Conservation (phyloP, 2,113 vertebrate species). For the Andinoacara biseriatus region DNA sequence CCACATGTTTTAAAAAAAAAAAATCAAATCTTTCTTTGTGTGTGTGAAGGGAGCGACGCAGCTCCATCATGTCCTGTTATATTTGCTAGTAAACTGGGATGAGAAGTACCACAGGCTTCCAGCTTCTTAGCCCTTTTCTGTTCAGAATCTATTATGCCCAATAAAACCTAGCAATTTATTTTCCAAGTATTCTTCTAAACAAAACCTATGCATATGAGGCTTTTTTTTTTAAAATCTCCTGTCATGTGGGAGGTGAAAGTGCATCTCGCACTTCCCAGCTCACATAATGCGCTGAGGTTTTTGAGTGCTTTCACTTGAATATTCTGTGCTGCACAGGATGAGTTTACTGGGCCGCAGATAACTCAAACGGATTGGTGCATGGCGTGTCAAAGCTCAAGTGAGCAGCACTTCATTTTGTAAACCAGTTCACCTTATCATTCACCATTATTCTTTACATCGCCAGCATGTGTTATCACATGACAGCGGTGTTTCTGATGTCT, state of each 20-base stretch:
- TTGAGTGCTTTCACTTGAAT: conserved; percentile 35
- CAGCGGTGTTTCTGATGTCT: conserved; percentile 38
- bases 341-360: conserved; percentile 67
- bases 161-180: conserved; percentile 19
- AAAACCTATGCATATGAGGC: not conserved
- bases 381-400: conserved; percentile 47
- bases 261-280: conserved; percentile 29
- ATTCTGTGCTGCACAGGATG: conserved; percentile 51
- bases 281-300: conserved; percentile 43
- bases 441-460: conserved; percentile 65
- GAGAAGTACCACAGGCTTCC: not conserved
- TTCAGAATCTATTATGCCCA: not conserved
- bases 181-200: not conserved
- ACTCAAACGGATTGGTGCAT: conserved; percentile 70
- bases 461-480: conserved; percentile 39
- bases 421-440: conserved; percentile 76
- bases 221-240: conserved; percentile 17
- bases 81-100: not conserved
- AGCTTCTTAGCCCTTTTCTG: not conserved
- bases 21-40: not conserved
- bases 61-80: not conserved
- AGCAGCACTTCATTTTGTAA: conserved; percentile 73
- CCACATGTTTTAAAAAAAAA: not conserved
- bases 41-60: not conserved
- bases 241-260: conserved; percentile 47